Percentiles rank a stretch among this genome's conserved stretches.
Conservation (phyloP, 2,797 vertebrate genomes). For the Acanthurus tractus region DNA sequence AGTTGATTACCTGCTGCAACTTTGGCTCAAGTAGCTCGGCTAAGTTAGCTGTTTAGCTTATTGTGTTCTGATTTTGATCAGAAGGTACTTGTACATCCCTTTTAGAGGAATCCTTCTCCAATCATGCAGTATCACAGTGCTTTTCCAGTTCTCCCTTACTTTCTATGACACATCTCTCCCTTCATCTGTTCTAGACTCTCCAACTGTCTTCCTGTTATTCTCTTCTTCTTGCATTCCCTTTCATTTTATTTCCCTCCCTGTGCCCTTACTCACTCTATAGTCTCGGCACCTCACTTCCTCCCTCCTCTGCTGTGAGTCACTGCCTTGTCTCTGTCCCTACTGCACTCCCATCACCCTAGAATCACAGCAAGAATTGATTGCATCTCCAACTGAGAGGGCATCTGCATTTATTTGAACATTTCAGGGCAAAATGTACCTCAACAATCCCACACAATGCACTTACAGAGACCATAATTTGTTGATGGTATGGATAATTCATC, state of each 20-base stretch:
- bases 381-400: conserved; percentile 34
- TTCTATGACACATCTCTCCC: background rate
- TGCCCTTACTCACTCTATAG: conserved; percentile 15
- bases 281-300: conserved; percentile 22
- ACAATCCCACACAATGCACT: background rate
- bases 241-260: conserved; percentile 51
- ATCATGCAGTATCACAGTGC: no score
- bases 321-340: conserved; percentile 49
- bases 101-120: no score
- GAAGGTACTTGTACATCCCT: background rate
- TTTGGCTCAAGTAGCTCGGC: conserved; percentile 1
- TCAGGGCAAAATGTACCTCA: conserved; percentile 27
- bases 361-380: conserved; percentile 61
- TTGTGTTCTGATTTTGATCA: conserved; percentile 30
- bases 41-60: background rate
- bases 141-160: no score
- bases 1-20: background rate
- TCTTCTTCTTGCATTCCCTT: conserved; percentile 35
- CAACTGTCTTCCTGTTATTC: conserved; percentile 31
- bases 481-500: background rate
- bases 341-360: conserved; percentile 35
- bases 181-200: conserved; percentile 16
- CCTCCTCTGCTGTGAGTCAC: conserved; percentile 45
- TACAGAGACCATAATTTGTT: background rate
- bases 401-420: conserved; percentile 17